These are phyloP conservation scores for Phalacrocorax aristotelis DNA, from an alignment of 2,113 vertebrate genomes.

Conservation along the genomic window DNA sequence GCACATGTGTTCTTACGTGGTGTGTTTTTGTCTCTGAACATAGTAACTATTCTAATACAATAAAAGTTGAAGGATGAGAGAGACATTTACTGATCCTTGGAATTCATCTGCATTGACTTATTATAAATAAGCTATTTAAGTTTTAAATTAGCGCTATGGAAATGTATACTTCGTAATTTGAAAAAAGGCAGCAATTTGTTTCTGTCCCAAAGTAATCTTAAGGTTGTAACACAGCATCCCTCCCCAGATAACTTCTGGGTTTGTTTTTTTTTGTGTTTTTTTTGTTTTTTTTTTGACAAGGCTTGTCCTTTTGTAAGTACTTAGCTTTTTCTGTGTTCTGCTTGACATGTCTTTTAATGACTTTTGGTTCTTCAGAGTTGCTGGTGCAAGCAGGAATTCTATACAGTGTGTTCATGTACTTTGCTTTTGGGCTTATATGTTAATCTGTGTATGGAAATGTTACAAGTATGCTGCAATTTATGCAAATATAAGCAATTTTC, in stretches of 20 bases:
- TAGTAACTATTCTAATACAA: neutral
- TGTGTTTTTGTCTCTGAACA: neutral
- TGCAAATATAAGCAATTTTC: neutral
- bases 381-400: neutral
- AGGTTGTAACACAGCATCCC: neutral
- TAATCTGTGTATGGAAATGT: neutral
- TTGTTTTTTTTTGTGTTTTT: neutral
- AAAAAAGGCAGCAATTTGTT: neutral
- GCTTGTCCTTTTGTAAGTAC: constrained; percentile 34
- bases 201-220: neutral
- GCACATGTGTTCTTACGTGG: accelerated
- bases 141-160: neutral
- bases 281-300: neutral
- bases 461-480: neutral
- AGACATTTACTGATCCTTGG: neutral
- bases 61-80: neutral
- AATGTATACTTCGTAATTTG: neutral
- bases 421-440: neutral
- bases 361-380: neutral
- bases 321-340: neutral
- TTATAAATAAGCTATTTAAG: neutral
- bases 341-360: neutral
- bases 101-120: neutral
- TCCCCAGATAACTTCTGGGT: neutral
- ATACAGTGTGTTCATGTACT: neutral